A percentile compares a stretch with the other conserved stretches of the same genome.
phyloP scores from a whole-genome alignment of 2,888 invertebrate species.

The Cotesia congregata region DNA sequence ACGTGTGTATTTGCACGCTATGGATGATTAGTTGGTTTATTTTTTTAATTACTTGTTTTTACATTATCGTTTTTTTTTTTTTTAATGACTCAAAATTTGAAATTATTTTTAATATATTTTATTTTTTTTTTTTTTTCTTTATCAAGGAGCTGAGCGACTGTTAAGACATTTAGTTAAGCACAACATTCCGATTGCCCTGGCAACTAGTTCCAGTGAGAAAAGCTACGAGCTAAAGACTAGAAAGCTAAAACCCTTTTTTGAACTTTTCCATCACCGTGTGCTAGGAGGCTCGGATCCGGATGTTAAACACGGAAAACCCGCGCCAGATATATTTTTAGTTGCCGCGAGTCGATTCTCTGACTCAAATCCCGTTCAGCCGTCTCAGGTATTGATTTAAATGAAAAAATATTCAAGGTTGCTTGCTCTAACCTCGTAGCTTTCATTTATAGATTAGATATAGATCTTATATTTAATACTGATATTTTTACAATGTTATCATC shows the following conservation, averaged over 20 bases:
- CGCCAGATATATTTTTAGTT: conserved; percentile 79
- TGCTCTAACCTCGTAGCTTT: no score
- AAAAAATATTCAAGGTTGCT: background rate
- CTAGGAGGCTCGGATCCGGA: conserved; percentile 78
- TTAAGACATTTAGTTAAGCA: conserved; percentile 76
- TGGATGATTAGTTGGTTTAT: background rate
- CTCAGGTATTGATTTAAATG: conserved; percentile 51
- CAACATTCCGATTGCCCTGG: conserved; percentile 78
- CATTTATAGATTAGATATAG: no score
- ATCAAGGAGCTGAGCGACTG: conserved; percentile 73
- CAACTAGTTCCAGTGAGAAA: conserved; percentile 76
- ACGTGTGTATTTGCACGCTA: background rate
- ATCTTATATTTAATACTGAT: no score
- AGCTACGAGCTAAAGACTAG: conserved; percentile 74
- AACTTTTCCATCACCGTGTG: conserved; percentile 75
- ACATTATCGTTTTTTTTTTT: no score
- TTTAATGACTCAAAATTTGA: no score
- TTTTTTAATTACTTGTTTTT: background rate
- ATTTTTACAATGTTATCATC: no score
- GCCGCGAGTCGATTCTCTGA: conserved; percentile 75
- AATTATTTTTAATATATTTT: conserved; percentile 16
- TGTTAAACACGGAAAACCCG: conserved; percentile 80
- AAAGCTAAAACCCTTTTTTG: conserved; percentile 72
- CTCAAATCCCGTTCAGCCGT: conserved; percentile 70
- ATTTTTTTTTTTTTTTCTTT: conserved; percentile 1